Base-by-base conservation (phyloP, 30 jellyfish, hydroid and myxozoan species). In the Aurelia aurita complex sp. Pacific region DNA sequence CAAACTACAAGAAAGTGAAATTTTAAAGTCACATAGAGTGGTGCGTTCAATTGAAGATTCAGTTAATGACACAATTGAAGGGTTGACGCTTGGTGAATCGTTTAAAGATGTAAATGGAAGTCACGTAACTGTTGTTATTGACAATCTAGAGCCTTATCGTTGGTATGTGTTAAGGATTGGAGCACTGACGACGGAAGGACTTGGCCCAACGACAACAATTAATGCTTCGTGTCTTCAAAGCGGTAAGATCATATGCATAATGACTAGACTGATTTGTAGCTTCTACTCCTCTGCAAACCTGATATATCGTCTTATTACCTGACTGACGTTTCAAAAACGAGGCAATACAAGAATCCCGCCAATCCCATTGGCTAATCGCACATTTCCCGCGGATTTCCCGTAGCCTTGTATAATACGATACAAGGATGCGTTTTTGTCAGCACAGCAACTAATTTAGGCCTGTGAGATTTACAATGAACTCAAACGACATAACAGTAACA, bases 91-190 rank as follows among this genome's bases (percentile, higher is more conserved):
- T 62, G 87, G 87, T 38, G 87, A 77, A 38, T 60, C 77, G 63
- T 77, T 59, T 33, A 64, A 46, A 40, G 75, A 67, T 53, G 89
- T 76, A 5, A 74, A 85, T 10, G 84, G 82, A 40, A 85, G 69
- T 13, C 17, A n/a, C 4, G n/a, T 19, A 5, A 51, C 83, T 8
- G 78, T 69, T 10, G 74, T 52, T 12, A 62, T 85, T 63, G 55
- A 14, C 82, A 81, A 76, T 61, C 79, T 85, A 12, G 79, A 53
- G 50, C 70, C 78, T 15, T 74, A 73, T 54, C 74, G 77, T 29
- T 85, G 94, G 94, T 85, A 85, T 67, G 67, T 81, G 19, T 17
- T 85, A 64, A 40, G 94, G 40, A 55, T 85, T 13, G 82, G 83
- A 3, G 88, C 80, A 33, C 32, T 85, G 43, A 85, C 89, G 4